Conservation (phyloP, 2,797 vertebrate species). For the Eulemur rubriventer region DNA sequence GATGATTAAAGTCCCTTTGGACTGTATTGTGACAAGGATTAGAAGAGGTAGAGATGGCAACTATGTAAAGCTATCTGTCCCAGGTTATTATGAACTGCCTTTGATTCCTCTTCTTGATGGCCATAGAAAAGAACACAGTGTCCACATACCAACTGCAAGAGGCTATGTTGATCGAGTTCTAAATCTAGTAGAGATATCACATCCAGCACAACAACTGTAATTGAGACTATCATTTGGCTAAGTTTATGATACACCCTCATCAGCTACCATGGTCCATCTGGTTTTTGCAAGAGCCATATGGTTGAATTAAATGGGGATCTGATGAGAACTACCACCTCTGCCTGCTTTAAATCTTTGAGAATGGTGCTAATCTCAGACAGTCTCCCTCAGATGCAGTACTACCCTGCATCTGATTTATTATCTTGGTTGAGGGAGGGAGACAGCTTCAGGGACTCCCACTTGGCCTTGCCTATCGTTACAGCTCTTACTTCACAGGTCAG, state of each 20-base stretch:
- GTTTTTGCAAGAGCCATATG: slow-evolving; percentile 37
- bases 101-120: neutral
- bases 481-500: neutral
- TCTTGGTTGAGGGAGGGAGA: neutral
- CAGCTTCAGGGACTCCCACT: neutral
- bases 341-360: slow-evolving; percentile 14
- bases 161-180: neutral
- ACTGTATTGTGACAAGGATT: neutral
- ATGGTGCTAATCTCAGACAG: slow-evolving; percentile 26
- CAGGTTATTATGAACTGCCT: neutral
- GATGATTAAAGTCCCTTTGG: neutral
- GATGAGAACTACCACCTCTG: slow-evolving; percentile 2
- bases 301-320: slow-evolving; percentile 22
- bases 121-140: neutral
- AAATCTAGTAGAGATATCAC: neutral
- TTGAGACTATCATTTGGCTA: neutral
- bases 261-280: slow-evolving; percentile 13
- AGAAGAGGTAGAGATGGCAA: neutral
- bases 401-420: neutral
- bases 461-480: neutral
- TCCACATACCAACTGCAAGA: neutral
- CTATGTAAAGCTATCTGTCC: neutral
- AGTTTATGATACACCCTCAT: slow-evolving; percentile 6
- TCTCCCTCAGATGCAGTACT: neutral
- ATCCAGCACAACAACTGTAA: neutral